Evolutionary conservation across 2,797 vertebrate species (phyloP).

Genomic region (Argentina silus): DNA sequence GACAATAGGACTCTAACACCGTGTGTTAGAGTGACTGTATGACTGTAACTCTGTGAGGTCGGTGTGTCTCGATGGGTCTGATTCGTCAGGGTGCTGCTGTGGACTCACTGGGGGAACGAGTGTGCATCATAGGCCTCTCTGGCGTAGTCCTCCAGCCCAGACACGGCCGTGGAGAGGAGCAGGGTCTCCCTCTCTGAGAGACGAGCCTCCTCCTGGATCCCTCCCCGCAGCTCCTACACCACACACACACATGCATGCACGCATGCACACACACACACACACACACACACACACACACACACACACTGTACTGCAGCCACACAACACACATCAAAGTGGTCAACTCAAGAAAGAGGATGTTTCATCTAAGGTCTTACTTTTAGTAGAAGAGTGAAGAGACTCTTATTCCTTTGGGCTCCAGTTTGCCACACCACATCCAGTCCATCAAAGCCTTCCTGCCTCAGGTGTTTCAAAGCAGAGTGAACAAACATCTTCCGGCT

Average conservation of each 20-base stretch:
- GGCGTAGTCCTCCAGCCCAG: background rate
- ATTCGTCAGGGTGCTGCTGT: background rate
- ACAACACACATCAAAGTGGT: background rate
- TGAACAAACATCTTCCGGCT: background rate
- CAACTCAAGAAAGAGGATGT: background rate
- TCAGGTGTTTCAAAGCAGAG: constrained; percentile 22
- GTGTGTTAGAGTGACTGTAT: background rate
- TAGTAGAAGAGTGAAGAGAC: constrained; percentile 2
- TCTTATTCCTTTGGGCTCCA: background rate
- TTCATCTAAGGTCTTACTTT: constrained; percentile 10
- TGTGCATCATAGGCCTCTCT: background rate
- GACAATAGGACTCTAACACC: background rate
- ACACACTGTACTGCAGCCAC: background rate
- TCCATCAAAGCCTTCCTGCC: constrained; percentile 42
- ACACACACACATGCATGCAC: background rate
- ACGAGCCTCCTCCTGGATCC: constrained; percentile 9
- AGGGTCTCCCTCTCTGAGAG: background rate
- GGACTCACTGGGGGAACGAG: constrained; percentile 13
- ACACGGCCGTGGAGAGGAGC: constrained; percentile 14
- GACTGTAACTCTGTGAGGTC: background rate
- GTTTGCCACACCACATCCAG: constrained; percentile 26
- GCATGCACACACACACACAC: background rate
- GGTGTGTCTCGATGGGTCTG: background rate
- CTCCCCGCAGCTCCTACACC: constrained; percentile 1
- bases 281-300: background rate